A percentile compares a stretch with the other conserved stretches of the same genome.
phyloP scores from a whole-genome alignment of 2,797 vertebrate genomes.

The Paedocypris micromegethes region DNA sequence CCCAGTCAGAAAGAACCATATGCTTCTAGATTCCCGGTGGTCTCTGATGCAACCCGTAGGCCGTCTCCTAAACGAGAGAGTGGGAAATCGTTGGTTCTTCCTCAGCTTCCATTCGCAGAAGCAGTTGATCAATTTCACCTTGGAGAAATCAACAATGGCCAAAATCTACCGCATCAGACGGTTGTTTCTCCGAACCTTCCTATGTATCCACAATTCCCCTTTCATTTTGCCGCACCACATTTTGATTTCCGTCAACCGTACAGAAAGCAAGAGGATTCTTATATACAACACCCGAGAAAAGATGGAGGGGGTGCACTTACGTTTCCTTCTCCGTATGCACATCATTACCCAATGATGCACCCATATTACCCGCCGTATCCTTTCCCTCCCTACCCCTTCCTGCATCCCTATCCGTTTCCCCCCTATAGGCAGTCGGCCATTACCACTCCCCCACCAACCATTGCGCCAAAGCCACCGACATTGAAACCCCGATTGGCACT shows the following conservation, averaged over 20 bases:
- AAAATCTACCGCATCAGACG: too few relatives aligned
- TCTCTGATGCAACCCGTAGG: neutral
- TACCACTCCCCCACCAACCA: neutral
- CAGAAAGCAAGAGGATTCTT: neutral
- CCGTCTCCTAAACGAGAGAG: neutral
- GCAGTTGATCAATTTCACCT: neutral
- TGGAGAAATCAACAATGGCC: neutral
- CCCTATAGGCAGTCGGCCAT: slow-evolving; percentile 11
- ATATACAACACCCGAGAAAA: neutral
- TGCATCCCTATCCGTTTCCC: slow-evolving; percentile 25
- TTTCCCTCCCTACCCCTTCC: slow-evolving; percentile 12
- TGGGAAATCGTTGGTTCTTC: slow-evolving; percentile 19
- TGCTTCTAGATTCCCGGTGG: slow-evolving; percentile 5
- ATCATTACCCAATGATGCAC: neutral
- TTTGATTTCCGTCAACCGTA: too few relatives aligned
- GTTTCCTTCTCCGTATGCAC: too few relatives aligned
- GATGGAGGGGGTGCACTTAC: too few relatives aligned
- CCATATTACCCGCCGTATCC: slow-evolving; percentile 9
- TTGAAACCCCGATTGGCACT: neutral
- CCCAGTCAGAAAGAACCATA: neutral
- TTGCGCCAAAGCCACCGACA: neutral
- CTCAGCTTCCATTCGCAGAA: neutral
- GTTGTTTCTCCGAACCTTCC: too few relatives aligned
- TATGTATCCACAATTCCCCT: neutral
- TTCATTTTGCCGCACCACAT: neutral